A percentile compares a stretch with the other conserved stretches of the same genome.
Evolutionary conservation across 1,140 invertebrate genomes (phyloP).

Genomic region (Drosophila kanapiae): DNA sequence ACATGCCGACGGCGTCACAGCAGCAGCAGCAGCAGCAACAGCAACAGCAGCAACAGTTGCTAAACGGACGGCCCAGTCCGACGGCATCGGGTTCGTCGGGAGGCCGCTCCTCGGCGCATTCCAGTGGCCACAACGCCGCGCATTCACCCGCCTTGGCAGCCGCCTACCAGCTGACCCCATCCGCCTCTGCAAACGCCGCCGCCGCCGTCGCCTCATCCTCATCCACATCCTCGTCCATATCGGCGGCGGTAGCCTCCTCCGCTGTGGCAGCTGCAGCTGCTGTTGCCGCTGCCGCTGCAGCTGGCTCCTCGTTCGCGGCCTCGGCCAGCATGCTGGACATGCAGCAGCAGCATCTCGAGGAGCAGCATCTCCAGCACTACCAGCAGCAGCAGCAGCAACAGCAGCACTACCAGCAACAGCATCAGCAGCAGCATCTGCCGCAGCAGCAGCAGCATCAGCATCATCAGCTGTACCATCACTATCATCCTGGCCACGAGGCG

Average conservation of each 20-base stretch:
- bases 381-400: slow-evolving; percentile 55
- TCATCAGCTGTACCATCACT: slow-evolving; percentile 69
- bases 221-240: slow-evolving; percentile 26
- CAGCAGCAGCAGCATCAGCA: slow-evolving; percentile 59
- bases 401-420: slow-evolving; percentile 53
- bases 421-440: slow-evolving; percentile 59
- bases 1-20: slow-evolving; percentile 53
- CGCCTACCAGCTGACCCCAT: slow-evolving; percentile 66
- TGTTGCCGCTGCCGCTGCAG: slow-evolving; percentile 47
- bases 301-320: slow-evolving; percentile 52
- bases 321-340: slow-evolving; percentile 80
- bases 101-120: slow-evolving; percentile 82
- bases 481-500: slow-evolving; percentile 59
- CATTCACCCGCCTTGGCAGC: slow-evolving; percentile 82
- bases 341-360: slow-evolving; percentile 65
- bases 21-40: slow-evolving; percentile 38
- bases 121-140: slow-evolving; percentile 70
- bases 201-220: slow-evolving; percentile 22
- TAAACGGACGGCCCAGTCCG: slow-evolving; percentile 71
- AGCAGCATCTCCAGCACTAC: slow-evolving; percentile 59
- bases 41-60: slow-evolving; percentile 63
- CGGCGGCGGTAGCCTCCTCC: slow-evolving; percentile 14
- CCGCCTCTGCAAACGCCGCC: slow-evolving; percentile 7
- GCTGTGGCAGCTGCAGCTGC: slow-evolving; percentile 30
- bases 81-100: slow-evolving; percentile 78